Evolutionary conservation across 2,797 vertebrate species (phyloP).

Genomic region (Ctenopoma multispine): DNA sequence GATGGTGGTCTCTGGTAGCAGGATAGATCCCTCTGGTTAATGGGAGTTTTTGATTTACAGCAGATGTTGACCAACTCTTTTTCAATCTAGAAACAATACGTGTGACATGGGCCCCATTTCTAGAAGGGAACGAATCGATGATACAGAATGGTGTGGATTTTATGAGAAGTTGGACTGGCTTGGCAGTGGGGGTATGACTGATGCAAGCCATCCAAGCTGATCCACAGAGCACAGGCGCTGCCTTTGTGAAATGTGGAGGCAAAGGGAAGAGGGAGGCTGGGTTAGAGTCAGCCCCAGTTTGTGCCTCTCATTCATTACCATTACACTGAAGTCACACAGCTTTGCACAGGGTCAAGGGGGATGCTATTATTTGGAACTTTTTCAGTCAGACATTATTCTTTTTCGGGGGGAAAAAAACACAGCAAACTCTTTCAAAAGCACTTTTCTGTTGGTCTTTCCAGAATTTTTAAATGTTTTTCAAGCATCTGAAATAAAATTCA

Average conservation of each 20-base stretch:
- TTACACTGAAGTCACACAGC: conserved; percentile 24
- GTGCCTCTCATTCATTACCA: conserved; percentile 22
- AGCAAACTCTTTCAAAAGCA: neutral
- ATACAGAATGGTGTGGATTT: conserved; percentile 60
- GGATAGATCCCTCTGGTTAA: conserved; percentile 62
- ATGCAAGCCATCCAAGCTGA: conserved; percentile 64
- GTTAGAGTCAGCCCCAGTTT: conserved; percentile 19
- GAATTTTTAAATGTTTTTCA: neutral
- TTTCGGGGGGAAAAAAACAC: neutral
- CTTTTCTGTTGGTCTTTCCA: neutral
- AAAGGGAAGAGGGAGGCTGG: conserved; percentile 29
- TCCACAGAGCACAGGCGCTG: conserved; percentile 35
- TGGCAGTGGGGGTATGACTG: conserved; percentile 63
- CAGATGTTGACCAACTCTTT: conserved; percentile 66
- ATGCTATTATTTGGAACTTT: neutral
- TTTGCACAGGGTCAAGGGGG: neutral
- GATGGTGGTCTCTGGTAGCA: conserved; percentile 23
- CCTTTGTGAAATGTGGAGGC: conserved; percentile 45
- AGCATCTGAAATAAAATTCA: neutral
- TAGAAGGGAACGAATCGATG: conserved; percentile 72
- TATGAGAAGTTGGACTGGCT: conserved; percentile 58
- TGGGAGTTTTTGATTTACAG: conserved; percentile 74
- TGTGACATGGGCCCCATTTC: conserved; percentile 69
- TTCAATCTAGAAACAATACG: conserved; percentile 74
- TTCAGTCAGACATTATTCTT: neutral